Conservation (phyloP, 2,797 vertebrate genomes). For the Oophaga sylvatica region DNA sequence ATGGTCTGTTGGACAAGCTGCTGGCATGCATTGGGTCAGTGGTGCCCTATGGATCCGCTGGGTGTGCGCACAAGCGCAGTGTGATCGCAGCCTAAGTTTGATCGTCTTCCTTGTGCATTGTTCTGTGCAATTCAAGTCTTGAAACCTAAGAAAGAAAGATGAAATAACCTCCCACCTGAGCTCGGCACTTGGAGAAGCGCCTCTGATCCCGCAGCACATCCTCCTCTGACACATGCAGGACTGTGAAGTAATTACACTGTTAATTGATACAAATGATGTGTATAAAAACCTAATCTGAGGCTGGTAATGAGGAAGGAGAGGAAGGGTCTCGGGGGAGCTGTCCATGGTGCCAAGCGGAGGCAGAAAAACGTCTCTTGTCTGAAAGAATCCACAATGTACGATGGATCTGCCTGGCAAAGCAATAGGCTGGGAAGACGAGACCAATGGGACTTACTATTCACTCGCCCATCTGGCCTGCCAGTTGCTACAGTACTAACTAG, state of each 20-base stretch:
- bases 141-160: no score
- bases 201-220: conserved; percentile 10
- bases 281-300: conserved; percentile 52
- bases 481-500: neutral
- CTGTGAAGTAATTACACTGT: conserved; percentile 52
- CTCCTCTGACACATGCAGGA: conserved; percentile 33
- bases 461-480: neutral
- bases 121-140: neutral
- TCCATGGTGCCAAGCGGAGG: conserved; percentile 13
- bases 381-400: neutral
- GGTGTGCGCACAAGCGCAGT: neutral
- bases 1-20: neutral
- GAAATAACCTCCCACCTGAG: neutral
- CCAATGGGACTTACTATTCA: neutral
- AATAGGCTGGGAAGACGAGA: neutral
- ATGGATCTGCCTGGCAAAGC: neutral
- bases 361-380: conserved; percentile 1
- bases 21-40: no score
- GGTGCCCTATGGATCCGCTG: no score
- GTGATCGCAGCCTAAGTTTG: neutral
- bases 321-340: conserved; percentile 28
- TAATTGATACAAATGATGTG: conserved; percentile 58
- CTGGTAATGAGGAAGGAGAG: conserved; percentile 38
- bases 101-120: neutral
- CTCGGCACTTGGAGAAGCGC: neutral